Percentiles rank a stretch among this genome's conserved stretches.
These are phyloP conservation scores for Percina caprodes DNA, from an alignment of 2,113 vertebrate species.

Conservation along the genomic window DNA sequence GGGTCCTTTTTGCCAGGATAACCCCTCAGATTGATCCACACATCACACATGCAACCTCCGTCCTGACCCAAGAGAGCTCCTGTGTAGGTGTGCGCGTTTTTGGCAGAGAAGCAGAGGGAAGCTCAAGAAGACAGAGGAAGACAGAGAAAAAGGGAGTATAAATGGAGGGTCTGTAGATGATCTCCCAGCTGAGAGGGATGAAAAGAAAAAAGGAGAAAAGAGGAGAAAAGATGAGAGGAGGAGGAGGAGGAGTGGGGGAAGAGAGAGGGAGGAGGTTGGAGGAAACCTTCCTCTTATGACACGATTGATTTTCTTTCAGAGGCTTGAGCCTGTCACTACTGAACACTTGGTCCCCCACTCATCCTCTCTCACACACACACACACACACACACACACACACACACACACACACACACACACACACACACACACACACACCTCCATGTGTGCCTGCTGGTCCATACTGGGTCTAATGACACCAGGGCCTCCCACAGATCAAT, in stretches of 20 bases:
- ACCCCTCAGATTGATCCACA: conserved; percentile 70
- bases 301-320: conserved; percentile 84
- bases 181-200: conserved; percentile 46
- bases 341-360: conserved; percentile 76
- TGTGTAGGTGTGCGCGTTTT: conserved; percentile 3
- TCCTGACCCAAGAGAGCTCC: conserved; percentile 48
- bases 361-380: conserved; percentile 17
- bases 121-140: conserved; percentile 63
- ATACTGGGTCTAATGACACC: conserved; percentile 84
- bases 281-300: conserved; percentile 84
- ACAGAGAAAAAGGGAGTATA: conserved; percentile 21
- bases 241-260: conserved; percentile 30
- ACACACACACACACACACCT: conserved; percentile 65
- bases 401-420: conserved; percentile 33
- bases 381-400: conserved; percentile 27
- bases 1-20: conserved; percentile 68
- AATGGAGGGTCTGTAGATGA: conserved; percentile 38
- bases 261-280: conserved; percentile 55
- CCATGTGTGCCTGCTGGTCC: conserved; percentile 84
- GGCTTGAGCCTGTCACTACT: conserved; percentile 83
- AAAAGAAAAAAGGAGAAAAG: conserved; percentile 21
- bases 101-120: conserved; percentile 7
- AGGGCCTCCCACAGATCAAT: conserved; percentile 82
- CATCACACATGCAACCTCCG: conserved; percentile 59
- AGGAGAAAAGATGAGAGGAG: conserved; percentile 38